phyloP scores from a whole-genome alignment of 2,888 invertebrate species.

The Arge pagana region DNA sequence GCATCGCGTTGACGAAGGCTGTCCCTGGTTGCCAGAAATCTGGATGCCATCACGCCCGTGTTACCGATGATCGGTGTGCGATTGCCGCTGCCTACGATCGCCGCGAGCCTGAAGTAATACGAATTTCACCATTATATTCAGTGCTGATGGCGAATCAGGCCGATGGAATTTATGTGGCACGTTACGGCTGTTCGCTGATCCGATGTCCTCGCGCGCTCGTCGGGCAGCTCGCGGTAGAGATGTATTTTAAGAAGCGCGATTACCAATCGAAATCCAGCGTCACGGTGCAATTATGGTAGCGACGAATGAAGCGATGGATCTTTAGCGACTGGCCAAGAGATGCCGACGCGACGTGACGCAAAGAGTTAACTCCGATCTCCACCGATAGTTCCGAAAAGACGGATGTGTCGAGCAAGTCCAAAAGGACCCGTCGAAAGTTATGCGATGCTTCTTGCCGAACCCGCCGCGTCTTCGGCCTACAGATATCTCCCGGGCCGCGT shows the following conservation, averaged over 20 bases:
- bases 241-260: no score
- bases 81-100: no score
- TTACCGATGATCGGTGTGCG: constrained; percentile 3
- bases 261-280: background rate
- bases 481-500: constrained; percentile 14
- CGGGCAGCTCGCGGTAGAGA: no score
- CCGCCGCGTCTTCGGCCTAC: constrained; percentile 11
- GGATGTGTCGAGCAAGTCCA: constrained; percentile 3
- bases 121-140: no score
- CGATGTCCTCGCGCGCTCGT: no score
- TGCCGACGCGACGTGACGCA: constrained; percentile 5
- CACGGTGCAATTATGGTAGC: constrained; percentile 6
- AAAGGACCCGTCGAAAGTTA: constrained; percentile 40
- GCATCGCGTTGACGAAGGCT: background rate
- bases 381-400: constrained; percentile 17
- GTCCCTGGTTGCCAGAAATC: constrained; percentile 25
- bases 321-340: background rate
- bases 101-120: no score
- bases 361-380: no score
- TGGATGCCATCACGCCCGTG: constrained; percentile 14
- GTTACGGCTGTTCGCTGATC: no score
- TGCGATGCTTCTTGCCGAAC: constrained; percentile 48
- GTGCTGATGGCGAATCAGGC: no score
- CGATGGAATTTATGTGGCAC: no score
- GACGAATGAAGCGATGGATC: constrained; percentile 20